Percentiles rank a stretch among this genome's conserved stretches.
Evolutionary conservation across 2,113 vertebrate genomes (phyloP).

Genomic region (Salvelinus alpinus): DNA sequence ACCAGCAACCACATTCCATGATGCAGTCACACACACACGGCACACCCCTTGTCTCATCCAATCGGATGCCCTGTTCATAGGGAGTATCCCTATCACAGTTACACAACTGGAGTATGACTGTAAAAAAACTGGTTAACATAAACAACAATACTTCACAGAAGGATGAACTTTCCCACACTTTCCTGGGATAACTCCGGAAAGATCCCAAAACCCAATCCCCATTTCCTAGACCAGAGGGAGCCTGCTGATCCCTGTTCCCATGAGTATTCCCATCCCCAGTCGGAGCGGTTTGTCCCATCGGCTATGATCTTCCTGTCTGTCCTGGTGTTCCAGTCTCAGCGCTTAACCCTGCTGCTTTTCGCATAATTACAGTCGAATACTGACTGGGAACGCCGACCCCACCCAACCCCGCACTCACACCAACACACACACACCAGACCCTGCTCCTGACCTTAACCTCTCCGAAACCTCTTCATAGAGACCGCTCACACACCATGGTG

Average conservation of each 20-base stretch:
- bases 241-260: neutral
- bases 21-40: no score
- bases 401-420: neutral
- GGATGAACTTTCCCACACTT: neutral
- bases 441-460: neutral
- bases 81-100: no score
- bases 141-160: no score
- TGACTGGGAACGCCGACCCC: neutral
- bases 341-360: neutral
- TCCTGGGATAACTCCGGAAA: neutral
- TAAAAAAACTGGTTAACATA: no score
- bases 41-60: no score
- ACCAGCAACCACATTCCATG: neutral
- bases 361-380: neutral
- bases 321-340: neutral
- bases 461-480: neutral
- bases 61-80: no score
- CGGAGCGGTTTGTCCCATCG: neutral
- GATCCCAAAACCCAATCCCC: neutral
- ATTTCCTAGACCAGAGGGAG: neutral
- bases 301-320: neutral
- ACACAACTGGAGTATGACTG: neutral
- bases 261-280: neutral
- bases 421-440: no score
- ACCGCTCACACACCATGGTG: neutral